Evolutionary conservation across 2,797 vertebrate species (phyloP), one percentile per base, ranked within the genome.

Genomic region (Leucoraja ocellata): DNA sequence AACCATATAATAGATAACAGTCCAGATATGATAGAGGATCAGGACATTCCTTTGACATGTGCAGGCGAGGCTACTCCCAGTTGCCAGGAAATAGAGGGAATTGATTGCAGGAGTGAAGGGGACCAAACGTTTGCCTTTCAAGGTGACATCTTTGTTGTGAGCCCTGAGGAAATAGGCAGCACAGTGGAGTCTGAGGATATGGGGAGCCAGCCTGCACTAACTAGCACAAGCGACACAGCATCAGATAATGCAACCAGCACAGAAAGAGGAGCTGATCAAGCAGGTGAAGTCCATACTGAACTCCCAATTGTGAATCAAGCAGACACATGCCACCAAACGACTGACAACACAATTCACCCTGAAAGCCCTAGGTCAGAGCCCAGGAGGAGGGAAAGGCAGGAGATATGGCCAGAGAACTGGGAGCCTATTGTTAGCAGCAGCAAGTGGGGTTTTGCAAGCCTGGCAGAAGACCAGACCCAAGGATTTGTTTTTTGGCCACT

Each of bases 401-500:
- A 94, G 93, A 94, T 94, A 93, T 96, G 95, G 94, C 94, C 95
- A 93, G 94, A 94, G 93, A 95, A 94, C 93, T 97, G 96, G 95
- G 96, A 96, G 94, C 96, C 95, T 71, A 94, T 94, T 93, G 94
- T 95, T 93, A 95, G 84, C 95, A 94, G 78, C 93, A 94, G 96
- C 94, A 94, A 95, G 63, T 95, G 95, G 94, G 94, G 94, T 3
- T 95, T 96, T 94, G 94, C 95, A 95, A 94, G 94, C 94, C 94
- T 94, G 81, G 93, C 95, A 94, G 95, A 95, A 93, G 94, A 93
- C 93, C 95, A 96, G 93, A 74, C 93, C 94, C 96, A 95, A 94
- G 95, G 95, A 94, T 95, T 96, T 94, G 94, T 95, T 94, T 95
- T 18, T 93, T 97, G 96, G 96, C 94, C 95, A 36, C 95, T 95